Evolutionary conservation across 2,888 invertebrate species (phyloP).

Genomic region (Drosophila putrida): DNA sequence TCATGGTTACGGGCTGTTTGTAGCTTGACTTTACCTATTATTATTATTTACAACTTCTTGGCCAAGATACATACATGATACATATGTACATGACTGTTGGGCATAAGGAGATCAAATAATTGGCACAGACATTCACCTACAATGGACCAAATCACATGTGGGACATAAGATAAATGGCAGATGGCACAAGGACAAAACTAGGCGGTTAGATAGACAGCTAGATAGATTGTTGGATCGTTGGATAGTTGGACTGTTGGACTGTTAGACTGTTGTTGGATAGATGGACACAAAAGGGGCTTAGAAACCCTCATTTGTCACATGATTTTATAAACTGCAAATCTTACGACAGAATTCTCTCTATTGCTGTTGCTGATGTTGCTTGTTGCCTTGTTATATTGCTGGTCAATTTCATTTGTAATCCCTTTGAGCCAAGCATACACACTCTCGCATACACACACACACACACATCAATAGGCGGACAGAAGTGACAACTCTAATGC

Average conservation of each 20-base stretch:
- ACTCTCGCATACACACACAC: conserved; percentile 22
- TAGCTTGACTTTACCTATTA: conserved; percentile 47
- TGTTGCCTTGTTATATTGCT: conserved; percentile 73
- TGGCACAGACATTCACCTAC: conserved; percentile 51
- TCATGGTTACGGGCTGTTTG: conserved; percentile 23
- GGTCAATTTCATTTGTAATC: conserved; percentile 78
- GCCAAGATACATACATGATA: conserved; percentile 12
- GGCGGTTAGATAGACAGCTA: conserved; percentile 35
- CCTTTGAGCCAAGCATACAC: conserved; percentile 62
- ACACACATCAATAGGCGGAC: conserved; percentile 40
- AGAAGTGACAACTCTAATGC: conserved; percentile 76
- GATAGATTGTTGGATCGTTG: conserved; percentile 33
- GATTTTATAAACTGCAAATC: conserved; percentile 78
- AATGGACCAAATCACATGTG: conserved; percentile 56
- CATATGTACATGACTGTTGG: conserved; percentile 11
- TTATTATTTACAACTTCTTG: conserved; percentile 58
- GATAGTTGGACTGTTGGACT: conserved; percentile 14
- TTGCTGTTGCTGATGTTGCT: conserved; percentile 27
- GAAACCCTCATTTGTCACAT: conserved; percentile 78
- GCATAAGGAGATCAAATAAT: conserved; percentile 50
- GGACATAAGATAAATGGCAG: conserved; percentile 55
- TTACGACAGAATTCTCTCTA: conserved; percentile 29
- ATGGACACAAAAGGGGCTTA: conserved; percentile 47
- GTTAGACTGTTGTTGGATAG: conserved; percentile 5
- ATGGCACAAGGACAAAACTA: conserved; percentile 39